Evolutionary conservation across 1,140 invertebrate species (phyloP), one percentile per base, ranked within the genome.

Genomic region (Lepeophtheirus salmonis): DNA sequence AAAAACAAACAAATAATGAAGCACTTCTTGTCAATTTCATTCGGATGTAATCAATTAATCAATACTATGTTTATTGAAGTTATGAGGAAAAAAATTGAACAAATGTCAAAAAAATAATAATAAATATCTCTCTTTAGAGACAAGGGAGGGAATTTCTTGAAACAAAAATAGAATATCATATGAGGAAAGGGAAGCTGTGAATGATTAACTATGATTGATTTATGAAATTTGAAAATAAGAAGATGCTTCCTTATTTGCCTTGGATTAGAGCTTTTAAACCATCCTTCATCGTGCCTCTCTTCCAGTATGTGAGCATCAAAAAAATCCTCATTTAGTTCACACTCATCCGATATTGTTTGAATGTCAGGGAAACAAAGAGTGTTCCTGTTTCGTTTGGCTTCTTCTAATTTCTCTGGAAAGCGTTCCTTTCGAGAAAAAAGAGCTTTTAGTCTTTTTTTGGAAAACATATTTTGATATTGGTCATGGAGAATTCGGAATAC

Each of bases 321-420:
- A 21, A 57, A 57, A 18, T 25, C 55, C 16, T 16, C n/a, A 21
- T 57, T 23, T 4, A 30, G n/a, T 2, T n/a, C 17, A 2, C 13
- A 17, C 17, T 57, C 55, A 50, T 2, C 13, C 4, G 21, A 2
- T 3, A 57, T 14, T 1, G 26, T 3, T 17, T 41, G n/a, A 3
- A 41, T 2, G 4, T 57, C 26, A 13, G 55, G 55, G 22, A 57
- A 25, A 21, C 55, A 57, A 14, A 57, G 22, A 18, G 16, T 25
- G 17, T 14, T 17, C 17, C 24, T 17, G 2, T 57, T 16, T 17
- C 17, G 13, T 57, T 57, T 25, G 25, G 23, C 23, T 48, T 17
- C 20, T 25, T 17, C 26, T 18, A 57, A n/a, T 23, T 57, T 57
- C 26, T 57, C 55, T 21, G 55, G 55, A 57, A 57, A 57, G 20